Evolutionary conservation across 2,888 invertebrate genomes (phyloP), one percentile per base, ranked within the genome.

Genomic region (Amphimallon solstitiale): DNA sequence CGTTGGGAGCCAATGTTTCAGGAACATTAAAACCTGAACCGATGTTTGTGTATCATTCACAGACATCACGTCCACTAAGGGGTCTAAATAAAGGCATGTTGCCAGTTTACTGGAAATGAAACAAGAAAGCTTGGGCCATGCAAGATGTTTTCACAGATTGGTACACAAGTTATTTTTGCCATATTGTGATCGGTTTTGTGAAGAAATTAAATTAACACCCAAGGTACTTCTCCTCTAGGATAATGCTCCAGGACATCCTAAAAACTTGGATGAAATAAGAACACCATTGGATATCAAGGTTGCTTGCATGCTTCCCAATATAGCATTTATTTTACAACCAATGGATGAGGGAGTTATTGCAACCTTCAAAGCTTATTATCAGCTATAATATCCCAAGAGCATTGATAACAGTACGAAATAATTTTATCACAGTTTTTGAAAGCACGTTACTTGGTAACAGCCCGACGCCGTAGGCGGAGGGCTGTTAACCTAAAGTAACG

Each of bases 1-100:
- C 75, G 43, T 64, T 77, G 54, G 73, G 75, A 63, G 71, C 67
- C 59, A 77, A 77, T 73, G 76, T 74, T 23, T 67, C 68, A 65
- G 76, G 74, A 60, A 74, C 75, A 54, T 73, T 71, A 40, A 76
- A 76, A 68, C 62, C 76, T 48, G 75, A 76, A 66, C 74, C 76
- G 62, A 63, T 77, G n/a, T 67, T 75, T 17, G 71, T 71, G 52
- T 70, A 67, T 59, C 67, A 66, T 51, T 69, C 68, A 6, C 60
- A 70, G 68, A 70, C 29, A 38, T 67, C 70, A 63, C 63, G 66
- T 56, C 64, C 69, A 1, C 45, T 72, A 56, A 69, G 68, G 46
- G 65, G 63, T n/a, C 62, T 59, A 37, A 65, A 38, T 17, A 71
- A 72, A 70, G 35, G 63, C 35, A 63, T 38, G 43, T 62, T 72